These are phyloP conservation scores for Drosophila phalerata DNA, from an alignment of 2,888 invertebrate species.

Conservation along the genomic window DNA sequence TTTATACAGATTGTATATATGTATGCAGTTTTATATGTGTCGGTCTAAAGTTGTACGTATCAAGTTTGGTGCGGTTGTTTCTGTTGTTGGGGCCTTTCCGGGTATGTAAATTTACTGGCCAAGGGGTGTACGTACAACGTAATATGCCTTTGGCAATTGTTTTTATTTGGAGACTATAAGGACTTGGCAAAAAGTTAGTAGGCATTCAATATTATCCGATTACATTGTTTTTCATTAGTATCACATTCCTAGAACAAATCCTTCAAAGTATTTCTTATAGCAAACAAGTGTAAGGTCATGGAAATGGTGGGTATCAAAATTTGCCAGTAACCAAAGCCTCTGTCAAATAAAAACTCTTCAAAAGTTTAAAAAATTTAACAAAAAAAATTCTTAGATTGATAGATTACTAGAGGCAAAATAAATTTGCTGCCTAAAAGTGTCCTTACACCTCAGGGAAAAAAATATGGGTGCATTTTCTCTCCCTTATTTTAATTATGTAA, in stretches of 20 bases:
- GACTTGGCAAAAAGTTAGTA: conserved; percentile 68
- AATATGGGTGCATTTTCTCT: background rate
- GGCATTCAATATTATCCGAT: conserved; percentile 17
- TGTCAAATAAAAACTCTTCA: no score
- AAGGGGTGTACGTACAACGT: conserved; percentile 46
- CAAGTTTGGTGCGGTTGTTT: conserved; percentile 33
- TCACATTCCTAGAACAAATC: background rate
- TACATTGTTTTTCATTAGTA: conserved; percentile 3
- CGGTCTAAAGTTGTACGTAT: conserved; percentile 70
- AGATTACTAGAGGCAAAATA: no score
- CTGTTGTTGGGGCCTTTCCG: conserved; percentile 65
- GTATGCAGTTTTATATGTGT: conserved; percentile 24
- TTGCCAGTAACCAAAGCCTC: background rate
- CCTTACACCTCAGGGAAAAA: background rate
- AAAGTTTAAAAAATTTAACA: no score
- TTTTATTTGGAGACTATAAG: conserved; percentile 58
- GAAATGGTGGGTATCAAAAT: background rate
- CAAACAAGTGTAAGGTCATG: background rate
- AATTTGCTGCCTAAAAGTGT: background rate
- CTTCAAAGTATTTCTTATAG: conserved; percentile 4
- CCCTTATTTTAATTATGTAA: background rate
- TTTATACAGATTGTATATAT: conserved; percentile 7
- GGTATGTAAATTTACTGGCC: conserved; percentile 70
- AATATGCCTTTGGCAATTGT: conserved; percentile 52
- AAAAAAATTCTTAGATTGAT: no score